Percentiles rank a stretch among this genome's conserved stretches.
Conservation (phyloP, 2,113 vertebrate genomes). For the Cryptomyrus ogoouensis region DNA sequence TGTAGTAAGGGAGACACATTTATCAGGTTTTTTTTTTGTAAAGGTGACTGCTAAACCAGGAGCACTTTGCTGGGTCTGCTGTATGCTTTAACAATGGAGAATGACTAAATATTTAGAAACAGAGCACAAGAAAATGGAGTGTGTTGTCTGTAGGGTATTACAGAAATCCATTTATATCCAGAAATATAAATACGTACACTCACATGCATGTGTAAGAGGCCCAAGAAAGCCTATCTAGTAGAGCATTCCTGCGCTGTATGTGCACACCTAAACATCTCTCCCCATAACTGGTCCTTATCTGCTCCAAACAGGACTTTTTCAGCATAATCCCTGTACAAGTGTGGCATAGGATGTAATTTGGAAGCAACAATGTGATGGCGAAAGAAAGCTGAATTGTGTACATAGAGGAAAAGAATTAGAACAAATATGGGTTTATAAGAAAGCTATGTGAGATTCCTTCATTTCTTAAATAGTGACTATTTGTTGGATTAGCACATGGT, state of each 20-base stretch:
- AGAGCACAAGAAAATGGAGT: slow-evolving; percentile 21
- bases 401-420: neutral
- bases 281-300: slow-evolving; percentile 14
- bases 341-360: neutral
- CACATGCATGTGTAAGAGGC: slow-evolving; percentile 17
- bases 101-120: slow-evolving; percentile 55
- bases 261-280: slow-evolving; percentile 38
- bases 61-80: slow-evolving; percentile 29
- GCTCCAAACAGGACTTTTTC: slow-evolving; percentile 32
- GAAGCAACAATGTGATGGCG: neutral
- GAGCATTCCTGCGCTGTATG: slow-evolving; percentile 17
- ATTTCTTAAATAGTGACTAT: slow-evolving; percentile 33
- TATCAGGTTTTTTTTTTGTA: slow-evolving; percentile 6
- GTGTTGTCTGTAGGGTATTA: slow-evolving; percentile 25
- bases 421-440: slow-evolving; percentile 15
- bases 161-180: slow-evolving; percentile 35
- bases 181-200: slow-evolving; percentile 34
- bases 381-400: neutral
- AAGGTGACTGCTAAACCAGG: slow-evolving; percentile 23
- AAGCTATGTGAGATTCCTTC: slow-evolving; percentile 22
- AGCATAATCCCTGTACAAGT: neutral
- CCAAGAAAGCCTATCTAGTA: slow-evolving; percentile 41
- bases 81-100: slow-evolving; percentile 39
- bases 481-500: neutral
- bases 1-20: slow-evolving; percentile 8